Evolutionary conservation across 2,888 invertebrate species (phyloP).

Genomic region (Laspeyria flexula): DNA sequence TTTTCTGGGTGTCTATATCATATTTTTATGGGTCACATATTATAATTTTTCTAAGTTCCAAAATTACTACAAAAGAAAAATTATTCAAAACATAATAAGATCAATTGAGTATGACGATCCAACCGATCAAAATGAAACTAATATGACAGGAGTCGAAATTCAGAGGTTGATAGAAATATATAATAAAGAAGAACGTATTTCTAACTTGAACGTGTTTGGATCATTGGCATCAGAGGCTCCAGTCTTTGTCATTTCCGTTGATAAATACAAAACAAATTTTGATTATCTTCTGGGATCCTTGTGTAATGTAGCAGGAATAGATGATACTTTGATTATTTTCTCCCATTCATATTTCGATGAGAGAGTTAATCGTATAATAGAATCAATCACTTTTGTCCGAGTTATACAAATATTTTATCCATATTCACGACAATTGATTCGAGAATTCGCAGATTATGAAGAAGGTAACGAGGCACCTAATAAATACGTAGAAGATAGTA

Average conservation of each 20-base stretch:
- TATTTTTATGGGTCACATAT: background rate
- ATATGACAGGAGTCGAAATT: constrained; percentile 12
- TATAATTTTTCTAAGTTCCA: background rate
- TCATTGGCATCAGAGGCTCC: constrained; percentile 47
- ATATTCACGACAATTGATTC: constrained; percentile 58
- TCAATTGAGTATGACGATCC: constrained; percentile 16
- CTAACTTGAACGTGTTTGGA: constrained; percentile 53
- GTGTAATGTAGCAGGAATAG: constrained; percentile 55
- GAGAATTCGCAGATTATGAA: constrained; percentile 56
- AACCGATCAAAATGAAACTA: too few relatives aligned
- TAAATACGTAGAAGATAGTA: constrained; percentile 38
- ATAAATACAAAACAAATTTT: constrained; percentile 48
- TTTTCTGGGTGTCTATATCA: background rate
- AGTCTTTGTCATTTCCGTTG: constrained; percentile 57
- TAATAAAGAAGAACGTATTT: constrained; percentile 35
- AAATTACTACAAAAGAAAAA: background rate
- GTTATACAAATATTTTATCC: constrained; percentile 68
- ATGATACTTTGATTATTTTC: constrained; percentile 61
- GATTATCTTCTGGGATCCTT: constrained; percentile 59
- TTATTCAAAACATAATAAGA: too few relatives aligned
- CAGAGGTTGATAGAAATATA: constrained; percentile 18
- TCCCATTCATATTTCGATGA: constrained; percentile 61
- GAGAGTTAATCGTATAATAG: constrained; percentile 51
- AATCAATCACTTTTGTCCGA: constrained; percentile 60
- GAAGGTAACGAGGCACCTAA: constrained; percentile 49